Evolutionary conservation across 2,888 invertebrate genomes (phyloP), one percentile per base, ranked within the genome.

Genomic region (Cosmorhoe ocellata): DNA sequence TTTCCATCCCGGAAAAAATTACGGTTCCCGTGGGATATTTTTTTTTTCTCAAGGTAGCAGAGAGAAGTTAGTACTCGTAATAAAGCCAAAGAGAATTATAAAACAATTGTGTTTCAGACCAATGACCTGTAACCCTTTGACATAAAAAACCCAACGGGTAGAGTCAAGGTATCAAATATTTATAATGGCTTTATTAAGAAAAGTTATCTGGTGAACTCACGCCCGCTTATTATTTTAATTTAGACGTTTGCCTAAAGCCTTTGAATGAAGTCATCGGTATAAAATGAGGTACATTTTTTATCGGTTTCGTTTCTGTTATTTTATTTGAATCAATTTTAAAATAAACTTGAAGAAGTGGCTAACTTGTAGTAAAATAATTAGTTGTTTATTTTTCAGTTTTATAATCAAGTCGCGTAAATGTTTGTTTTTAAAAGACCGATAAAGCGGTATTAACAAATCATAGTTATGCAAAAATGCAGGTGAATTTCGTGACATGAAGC

Each of bases 201-300:
- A 71, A 77, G 77, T 81, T 75, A 81, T 81, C 76, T 79, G 67
- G 67, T 72, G 77, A 79, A 77, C 81, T 84, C 85, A 84, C 86
- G 81, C 86, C 85, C 88, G 84, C 82, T 89, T 90, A 89, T 90
- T 90, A 89, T 87, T 83, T 84, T 90, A 89, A 90, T 89, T 84
- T 87, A 89, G 87, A 86, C 84, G 85, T 82, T 76, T 87, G 86
- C 87, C 88, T 76, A 84, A 85, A 89, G 87, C 84, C 51, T 75
- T 65, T 66, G 77, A 85, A 90, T 90, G 85, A 89, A 90, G 89
- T 87, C 89, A 88, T 89, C 85, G 75, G 44, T 62, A 49, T 64
- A 59, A 58, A 59, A 59, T 64, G 58, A 51, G 53, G 40, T 51
- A 53, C 45, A 58, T 45, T 51, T 58, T 57, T 61, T 51, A 57